Conservation (phyloP, 2,888 invertebrate genomes). For the Orthosia incerta region DNA sequence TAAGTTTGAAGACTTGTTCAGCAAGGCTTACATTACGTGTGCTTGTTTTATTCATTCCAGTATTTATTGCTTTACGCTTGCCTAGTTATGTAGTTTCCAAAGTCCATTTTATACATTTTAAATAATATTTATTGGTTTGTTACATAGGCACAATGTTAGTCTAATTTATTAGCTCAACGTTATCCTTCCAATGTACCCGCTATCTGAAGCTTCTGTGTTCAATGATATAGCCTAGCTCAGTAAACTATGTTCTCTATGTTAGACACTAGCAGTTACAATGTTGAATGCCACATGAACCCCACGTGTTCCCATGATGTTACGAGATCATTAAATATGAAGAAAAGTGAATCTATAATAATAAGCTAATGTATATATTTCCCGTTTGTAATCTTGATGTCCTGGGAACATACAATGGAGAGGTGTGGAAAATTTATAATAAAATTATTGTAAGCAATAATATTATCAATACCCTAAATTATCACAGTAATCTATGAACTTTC, state of each 20-base stretch:
- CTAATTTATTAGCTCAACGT: conserved; percentile 67
- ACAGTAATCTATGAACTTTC: conserved; percentile 31
- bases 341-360: background rate
- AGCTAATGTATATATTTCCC: conserved; percentile 49
- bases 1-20: conserved; percentile 12
- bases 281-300: conserved; percentile 6
- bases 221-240: conserved; percentile 16
- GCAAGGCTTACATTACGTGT: conserved; percentile 7
- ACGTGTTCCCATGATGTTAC: conserved; percentile 2
- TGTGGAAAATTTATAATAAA: conserved; percentile 30
- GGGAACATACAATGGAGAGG: conserved; percentile 10
- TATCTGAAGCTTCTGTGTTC: conserved; percentile 57
- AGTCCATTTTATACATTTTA: conserved; percentile 46
- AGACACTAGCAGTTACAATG: conserved; percentile 20
- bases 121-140: conserved; percentile 39
- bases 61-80: conserved; percentile 68
- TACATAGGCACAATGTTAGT: conserved; percentile 36
- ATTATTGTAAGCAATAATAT: conserved; percentile 19
- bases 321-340: background rate
- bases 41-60: conserved; percentile 67
- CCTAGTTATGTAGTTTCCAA: conserved; percentile 32
- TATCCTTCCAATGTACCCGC: conserved; percentile 67
- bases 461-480: conserved; percentile 36
- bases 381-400: conserved; percentile 9
- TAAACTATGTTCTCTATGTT: conserved; percentile 23